Conservation (phyloP, 1,140 invertebrate genomes). For the Plutomurus gul region DNA sequence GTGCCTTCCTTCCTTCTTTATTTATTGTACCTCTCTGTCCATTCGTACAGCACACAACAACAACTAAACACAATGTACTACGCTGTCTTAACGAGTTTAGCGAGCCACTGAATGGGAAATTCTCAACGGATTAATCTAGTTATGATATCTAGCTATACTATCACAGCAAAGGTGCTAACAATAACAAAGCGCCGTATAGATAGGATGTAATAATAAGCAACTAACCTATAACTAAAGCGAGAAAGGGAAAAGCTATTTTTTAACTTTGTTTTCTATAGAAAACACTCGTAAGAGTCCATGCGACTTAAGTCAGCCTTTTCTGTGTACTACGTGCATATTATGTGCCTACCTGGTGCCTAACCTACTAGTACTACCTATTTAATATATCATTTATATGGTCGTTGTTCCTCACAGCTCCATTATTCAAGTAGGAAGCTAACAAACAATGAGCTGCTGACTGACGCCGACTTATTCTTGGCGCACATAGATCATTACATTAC, state of each 20-base stretch:
- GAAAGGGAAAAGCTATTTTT: constrained; percentile 29
- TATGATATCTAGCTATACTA: not conserved
- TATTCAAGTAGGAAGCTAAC: too few species aligned
- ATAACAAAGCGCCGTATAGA: not conserved
- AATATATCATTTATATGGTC: too few species aligned
- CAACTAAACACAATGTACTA: too few species aligned
- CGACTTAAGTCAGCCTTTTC: constrained; percentile 20
- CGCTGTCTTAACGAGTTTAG: constrained; percentile 21
- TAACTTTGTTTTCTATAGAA: constrained; percentile 16
- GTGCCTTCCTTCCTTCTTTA: constrained; percentile 17
- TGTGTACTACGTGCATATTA: not conserved
- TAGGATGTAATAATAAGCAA: not conserved
- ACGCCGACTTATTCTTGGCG: too few species aligned
- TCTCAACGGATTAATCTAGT: constrained; percentile 24
- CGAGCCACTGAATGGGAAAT: constrained; percentile 20
- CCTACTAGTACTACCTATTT: too few species aligned
- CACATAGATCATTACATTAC: too few species aligned
- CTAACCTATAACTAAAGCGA: not conserved
- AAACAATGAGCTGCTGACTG: too few species aligned
- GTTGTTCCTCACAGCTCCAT: too few species aligned
- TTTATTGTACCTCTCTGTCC: too few species aligned
- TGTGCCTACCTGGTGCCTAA: too few species aligned
- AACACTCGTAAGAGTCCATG: not conserved
- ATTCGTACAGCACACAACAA: not conserved
- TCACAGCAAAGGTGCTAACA: constrained; percentile 11